phyloP scores from a whole-genome alignment of 2,113 vertebrate species.

The Phodopus roborovskii region DNA sequence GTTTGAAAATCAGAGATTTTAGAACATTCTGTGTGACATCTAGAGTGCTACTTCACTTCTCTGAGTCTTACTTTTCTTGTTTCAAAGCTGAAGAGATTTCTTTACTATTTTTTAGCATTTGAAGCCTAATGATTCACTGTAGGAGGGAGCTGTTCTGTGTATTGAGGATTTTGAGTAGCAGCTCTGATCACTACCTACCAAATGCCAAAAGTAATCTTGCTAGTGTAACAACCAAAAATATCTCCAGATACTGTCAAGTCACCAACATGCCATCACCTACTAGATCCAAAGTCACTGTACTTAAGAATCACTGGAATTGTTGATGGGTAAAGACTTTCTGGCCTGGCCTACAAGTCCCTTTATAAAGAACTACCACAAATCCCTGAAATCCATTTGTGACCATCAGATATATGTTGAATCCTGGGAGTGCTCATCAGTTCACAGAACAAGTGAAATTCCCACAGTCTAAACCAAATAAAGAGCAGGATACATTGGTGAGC shows the following conservation, averaged over 20 bases:
- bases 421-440: background rate
- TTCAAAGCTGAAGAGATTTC: background rate
- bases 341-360: background rate
- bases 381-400: background rate
- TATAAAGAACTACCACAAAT: background rate
- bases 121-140: background rate
- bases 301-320: background rate
- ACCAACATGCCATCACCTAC: background rate
- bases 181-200: background rate
- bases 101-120: background rate
- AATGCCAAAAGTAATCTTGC: background rate
- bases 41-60: background rate
- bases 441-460: background rate
- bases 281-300: background rate
- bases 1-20: background rate
- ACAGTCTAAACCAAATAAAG: background rate
- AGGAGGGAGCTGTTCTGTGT: background rate
- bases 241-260: background rate
- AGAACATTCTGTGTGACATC: background rate
- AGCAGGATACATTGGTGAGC: background rate
- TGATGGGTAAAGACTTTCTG: background rate
- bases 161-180: background rate
- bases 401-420: background rate
- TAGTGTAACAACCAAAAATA: background rate
- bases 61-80: background rate